A percentile compares a stretch with the other conserved stretches of the same genome.
These are phyloP conservation scores for Manis pentadactyla DNA, from an alignment of 2,797 vertebrate species.

Conservation along the genomic window DNA sequence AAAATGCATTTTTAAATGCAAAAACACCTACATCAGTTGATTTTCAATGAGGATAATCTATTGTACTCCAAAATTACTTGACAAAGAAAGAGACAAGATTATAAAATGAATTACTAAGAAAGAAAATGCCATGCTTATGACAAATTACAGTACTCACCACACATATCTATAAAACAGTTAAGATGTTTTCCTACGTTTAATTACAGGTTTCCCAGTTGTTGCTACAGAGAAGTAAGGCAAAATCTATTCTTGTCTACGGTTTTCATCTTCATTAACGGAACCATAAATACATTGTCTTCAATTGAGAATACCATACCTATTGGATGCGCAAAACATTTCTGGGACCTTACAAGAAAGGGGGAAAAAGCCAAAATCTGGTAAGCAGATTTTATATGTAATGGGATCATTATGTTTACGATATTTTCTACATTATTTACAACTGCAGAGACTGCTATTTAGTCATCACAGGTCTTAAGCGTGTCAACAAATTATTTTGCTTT, in stretches of 20 bases:
- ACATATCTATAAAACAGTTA: background rate
- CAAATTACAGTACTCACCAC: background rate
- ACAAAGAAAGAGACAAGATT: background rate
- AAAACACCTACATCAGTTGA: background rate
- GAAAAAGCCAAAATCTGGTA: background rate
- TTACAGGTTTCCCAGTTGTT: background rate
- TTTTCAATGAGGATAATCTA: background rate
- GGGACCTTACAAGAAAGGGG: background rate
- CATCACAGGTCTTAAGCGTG: background rate
- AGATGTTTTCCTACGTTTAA: conserved; percentile 9
- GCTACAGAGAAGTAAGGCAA: background rate
- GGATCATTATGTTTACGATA: background rate
- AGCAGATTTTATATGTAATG: background rate
- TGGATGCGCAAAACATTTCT: background rate
- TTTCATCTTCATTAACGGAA: conserved; percentile 38
- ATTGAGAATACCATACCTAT: background rate
- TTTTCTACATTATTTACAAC: background rate
- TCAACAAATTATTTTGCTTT: background rate
- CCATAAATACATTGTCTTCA: background rate
- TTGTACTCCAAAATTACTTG: background rate
- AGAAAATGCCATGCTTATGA: background rate
- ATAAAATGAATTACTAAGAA: background rate
- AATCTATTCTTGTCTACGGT: background rate
- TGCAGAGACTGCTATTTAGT: background rate
- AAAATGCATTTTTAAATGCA: background rate